Conservation (phyloP, 64 coral and sea anemone species). For the Astreopora myriophthalma region DNA sequence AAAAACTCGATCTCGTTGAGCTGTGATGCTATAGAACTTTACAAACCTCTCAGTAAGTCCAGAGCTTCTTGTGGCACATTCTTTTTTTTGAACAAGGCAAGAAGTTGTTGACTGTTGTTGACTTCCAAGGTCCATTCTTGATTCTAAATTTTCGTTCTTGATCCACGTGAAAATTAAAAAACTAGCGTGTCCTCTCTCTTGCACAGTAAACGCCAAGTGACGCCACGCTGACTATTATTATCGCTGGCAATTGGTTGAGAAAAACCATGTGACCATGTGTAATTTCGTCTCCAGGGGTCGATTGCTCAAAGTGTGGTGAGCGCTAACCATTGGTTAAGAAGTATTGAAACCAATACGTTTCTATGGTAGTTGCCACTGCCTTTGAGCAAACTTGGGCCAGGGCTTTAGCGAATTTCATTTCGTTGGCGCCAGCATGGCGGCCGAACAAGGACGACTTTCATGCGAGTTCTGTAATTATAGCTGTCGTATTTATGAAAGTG, state of each 20-base stretch:
- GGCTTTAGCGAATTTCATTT: not conserved
- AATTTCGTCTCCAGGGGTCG: not conserved
- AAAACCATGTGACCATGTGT: not conserved
- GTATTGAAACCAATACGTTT: not conserved
- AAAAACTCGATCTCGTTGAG: too few species aligned
- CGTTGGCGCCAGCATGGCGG: not conserved
- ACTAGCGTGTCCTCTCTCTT: too few species aligned
- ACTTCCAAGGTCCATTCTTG: not conserved
- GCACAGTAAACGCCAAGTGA: not conserved
- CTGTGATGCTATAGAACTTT: too few species aligned
- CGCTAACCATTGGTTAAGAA: conserved; percentile 13
- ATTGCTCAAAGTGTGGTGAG: too few species aligned
- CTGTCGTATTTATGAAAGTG: conserved; percentile 7
- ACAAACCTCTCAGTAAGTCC: not conserved
- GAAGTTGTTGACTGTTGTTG: not conserved
- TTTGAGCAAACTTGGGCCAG: not conserved
- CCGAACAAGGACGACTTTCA: not conserved
- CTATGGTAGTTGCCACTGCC: too few species aligned
- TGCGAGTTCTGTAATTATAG: conserved; percentile 51
- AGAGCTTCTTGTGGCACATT: not conserved
- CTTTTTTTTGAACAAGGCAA: not conserved
- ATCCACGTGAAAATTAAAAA: not conserved
- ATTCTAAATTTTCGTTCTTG: not conserved
- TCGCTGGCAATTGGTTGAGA: too few species aligned
- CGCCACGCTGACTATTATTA: not conserved